Conservation (phyloP, 2,888 invertebrate species). For the Meta bourneti region DNA sequence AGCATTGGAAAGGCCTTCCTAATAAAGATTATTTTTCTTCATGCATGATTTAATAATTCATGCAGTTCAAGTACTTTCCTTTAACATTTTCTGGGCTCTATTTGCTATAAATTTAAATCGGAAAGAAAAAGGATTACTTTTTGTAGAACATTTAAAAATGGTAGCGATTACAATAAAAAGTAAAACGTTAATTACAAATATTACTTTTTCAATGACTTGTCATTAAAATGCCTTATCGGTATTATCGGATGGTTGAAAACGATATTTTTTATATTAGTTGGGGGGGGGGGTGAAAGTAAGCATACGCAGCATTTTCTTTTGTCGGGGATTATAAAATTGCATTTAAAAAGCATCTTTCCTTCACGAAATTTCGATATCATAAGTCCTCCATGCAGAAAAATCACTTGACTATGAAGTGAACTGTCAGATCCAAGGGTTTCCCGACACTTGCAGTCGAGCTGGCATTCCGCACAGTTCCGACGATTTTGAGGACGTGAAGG, state of each 20-base stretch:
- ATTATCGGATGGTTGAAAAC: neutral
- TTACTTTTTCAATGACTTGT: too few species aligned
- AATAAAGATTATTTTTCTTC: too few species aligned
- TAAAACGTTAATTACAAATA: too few species aligned
- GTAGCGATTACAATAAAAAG: too few species aligned
- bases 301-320: neutral
- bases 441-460: neutral
- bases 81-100: too few species aligned
- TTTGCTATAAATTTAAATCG: too few species aligned
- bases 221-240: too few species aligned
- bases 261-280: neutral
- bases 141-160: too few species aligned
- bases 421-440: conserved; percentile 69
- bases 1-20: too few species aligned
- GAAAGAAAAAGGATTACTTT: too few species aligned
- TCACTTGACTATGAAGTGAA: conserved; percentile 72
- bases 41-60: too few species aligned
- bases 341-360: neutral
- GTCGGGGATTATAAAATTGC: neutral
- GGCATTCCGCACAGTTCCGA: conserved; percentile 77
- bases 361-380: neutral
- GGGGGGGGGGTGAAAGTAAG: neutral
- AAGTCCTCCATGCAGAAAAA: neutral
- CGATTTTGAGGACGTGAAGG: conserved; percentile 79
- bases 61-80: too few species aligned